Base-by-base conservation (phyloP, 2,113 vertebrate species). In the Noturus placidus region DNA sequence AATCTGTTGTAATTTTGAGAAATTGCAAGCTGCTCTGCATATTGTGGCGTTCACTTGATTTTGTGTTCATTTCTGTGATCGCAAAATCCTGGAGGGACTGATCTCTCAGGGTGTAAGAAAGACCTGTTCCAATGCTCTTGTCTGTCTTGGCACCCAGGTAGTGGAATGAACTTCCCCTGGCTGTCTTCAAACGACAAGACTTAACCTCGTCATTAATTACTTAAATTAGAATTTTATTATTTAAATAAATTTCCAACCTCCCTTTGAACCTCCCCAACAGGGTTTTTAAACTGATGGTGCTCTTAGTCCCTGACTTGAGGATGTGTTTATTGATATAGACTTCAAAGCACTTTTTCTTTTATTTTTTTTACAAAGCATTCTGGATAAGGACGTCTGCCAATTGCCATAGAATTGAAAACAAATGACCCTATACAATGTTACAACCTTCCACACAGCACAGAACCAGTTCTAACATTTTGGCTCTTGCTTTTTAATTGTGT, bases 321-420 rank as follows among this genome's bases (percentile, higher is more conserved):
- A 79, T 19, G 77, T 79, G n/a, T 56, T 79, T 79, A 79, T 30
- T 56, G 77, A 78, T 52, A 78, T 27, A 13, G 2, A 78, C 46
- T 54, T 78, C 76, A 79, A 79, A 79, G 77, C 46, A 30, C 50
- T 79, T 56, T n/a, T 1, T n/a, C n/a, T n/a, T n/a, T n/a, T n/a
- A n/a, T n/a, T n/a, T n/a, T n/a, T n/a, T n/a, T n/a, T n/a, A n/a
- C n/a, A n/a, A n/a, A n/a, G n/a, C 17, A 50, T 52, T 77, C 22
- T 77, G 25, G 42, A 52, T 52, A 50, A 77, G 25, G 25, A 13
- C 27, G 5, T 30, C 77, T 54, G 50, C 1, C 15, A 79, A 54
- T 30, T 54, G 14, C n/a, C 0, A 17, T 79, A 50, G n/a, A 54
- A 79, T 3, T 54, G 77, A 54, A 30, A 54, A 27, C 76, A 78